phyloP scores from a whole-genome alignment of 2,797 vertebrate genomes.

The Intellagama lesueurii region DNA sequence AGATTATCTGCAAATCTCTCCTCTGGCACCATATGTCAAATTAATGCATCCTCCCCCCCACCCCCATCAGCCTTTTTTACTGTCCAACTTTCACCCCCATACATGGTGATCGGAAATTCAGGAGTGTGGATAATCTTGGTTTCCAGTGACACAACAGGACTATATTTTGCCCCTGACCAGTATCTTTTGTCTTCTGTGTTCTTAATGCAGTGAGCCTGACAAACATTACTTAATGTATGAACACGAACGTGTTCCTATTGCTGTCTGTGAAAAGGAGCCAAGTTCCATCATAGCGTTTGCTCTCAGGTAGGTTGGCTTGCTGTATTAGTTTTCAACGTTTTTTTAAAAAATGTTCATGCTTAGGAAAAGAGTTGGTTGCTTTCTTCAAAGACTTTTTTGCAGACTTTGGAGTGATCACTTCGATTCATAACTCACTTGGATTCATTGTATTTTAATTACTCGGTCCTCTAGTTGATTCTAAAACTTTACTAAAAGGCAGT shows the following conservation, averaged over 20 bases:
- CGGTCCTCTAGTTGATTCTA: neutral
- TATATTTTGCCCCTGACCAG: no score
- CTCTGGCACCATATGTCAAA: no score
- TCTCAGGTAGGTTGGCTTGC: conserved; percentile 86
- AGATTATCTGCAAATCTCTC: no score
- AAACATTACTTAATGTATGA: conserved; percentile 99
- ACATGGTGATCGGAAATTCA: no score
- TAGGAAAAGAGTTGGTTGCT: neutral
- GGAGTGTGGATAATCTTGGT: no score
- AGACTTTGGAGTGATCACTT: neutral
- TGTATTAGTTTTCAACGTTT: neutral
- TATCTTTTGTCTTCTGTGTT: neutral
- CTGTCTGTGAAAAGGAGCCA: conserved; percentile 96
- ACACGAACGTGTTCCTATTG: conserved; percentile 95
- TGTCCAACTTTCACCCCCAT: no score
- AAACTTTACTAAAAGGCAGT: neutral
- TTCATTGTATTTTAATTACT: neutral
- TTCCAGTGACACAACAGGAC: no score
- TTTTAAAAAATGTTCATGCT: neutral
- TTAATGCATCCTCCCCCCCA: no score
- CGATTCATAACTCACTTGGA: neutral
- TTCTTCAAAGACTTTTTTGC: neutral
- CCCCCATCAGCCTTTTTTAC: no score
- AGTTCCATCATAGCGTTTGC: conserved; percentile 99
- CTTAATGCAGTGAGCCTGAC: conserved; percentile 90